A percentile compares a stretch with the other conserved stretches of the same genome.
phyloP scores from a whole-genome alignment of 2,113 vertebrate species.

The Speoplatyrhinus poulsoni region DNA sequence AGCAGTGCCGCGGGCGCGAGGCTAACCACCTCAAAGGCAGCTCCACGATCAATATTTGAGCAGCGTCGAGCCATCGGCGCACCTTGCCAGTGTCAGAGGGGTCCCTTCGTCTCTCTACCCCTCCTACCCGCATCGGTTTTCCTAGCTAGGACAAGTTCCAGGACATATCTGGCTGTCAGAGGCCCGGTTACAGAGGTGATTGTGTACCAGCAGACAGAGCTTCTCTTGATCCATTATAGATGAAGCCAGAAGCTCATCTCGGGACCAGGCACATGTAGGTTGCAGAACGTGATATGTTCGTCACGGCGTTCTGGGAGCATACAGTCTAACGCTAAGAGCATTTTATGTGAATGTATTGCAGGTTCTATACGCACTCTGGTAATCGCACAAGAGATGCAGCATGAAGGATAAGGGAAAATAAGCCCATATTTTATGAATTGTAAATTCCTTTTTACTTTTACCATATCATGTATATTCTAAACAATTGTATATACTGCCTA shows the following conservation, averaged over 20 bases:
- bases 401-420: too few relatives aligned
- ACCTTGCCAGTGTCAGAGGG: constrained; percentile 38
- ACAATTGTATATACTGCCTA: too few relatives aligned
- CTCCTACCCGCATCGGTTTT: background rate
- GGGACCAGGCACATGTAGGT: constrained; percentile 22
- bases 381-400: too few relatives aligned
- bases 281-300: constrained; percentile 36
- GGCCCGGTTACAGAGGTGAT: constrained; percentile 53
- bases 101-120: constrained; percentile 6
- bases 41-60: constrained; percentile 75
- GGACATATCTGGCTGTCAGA: constrained; percentile 47
- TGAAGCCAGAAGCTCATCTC: constrained; percentile 54
- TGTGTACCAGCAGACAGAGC: constrained; percentile 38
- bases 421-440: too few relatives aligned
- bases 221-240: constrained; percentile 73
- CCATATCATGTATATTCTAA: too few relatives aligned
- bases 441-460: too few relatives aligned
- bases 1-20: constrained; percentile 46
- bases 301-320: constrained; percentile 29
- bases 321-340: background rate
- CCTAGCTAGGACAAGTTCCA: constrained; percentile 53
- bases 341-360: too few relatives aligned
- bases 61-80: constrained; percentile 37
- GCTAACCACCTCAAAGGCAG: constrained; percentile 58
- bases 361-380: too few relatives aligned